These are phyloP conservation scores for Varanus salvator DNA, from an alignment of 2,113 vertebrate species.

Conservation along the genomic window DNA sequence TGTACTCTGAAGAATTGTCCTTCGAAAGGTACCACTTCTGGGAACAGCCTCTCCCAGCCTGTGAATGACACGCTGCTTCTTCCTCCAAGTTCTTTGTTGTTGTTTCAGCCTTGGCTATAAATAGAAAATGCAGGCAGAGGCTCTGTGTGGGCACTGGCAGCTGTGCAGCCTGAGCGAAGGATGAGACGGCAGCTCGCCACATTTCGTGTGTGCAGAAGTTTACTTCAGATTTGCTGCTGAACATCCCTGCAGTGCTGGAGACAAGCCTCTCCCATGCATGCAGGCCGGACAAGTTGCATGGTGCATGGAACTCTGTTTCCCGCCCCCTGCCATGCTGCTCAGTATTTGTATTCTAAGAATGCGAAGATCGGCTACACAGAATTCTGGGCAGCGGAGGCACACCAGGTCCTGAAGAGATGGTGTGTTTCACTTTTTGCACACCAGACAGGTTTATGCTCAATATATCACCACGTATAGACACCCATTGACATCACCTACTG, in stretches of 20 bases:
- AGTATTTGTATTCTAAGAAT: neutral
- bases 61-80: neutral
- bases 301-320: no score
- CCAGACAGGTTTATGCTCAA: neutral
- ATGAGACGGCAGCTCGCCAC: no score
- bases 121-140: neutral
- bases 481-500: no score
- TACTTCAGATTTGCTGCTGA: no score
- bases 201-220: no score
- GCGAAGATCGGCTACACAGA: neutral
- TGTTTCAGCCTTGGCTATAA: neutral
- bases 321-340: no score
- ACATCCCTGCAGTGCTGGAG: no score
- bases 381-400: neutral
- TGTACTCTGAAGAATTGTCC: conserved; percentile 57
- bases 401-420: neutral
- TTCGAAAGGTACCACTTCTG: neutral
- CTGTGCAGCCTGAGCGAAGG: no score
- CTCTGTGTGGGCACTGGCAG: no score
- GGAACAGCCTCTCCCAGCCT: neutral
- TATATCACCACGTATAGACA: no score
- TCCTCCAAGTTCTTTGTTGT: neutral
- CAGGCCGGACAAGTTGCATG: no score
- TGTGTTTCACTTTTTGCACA: neutral
- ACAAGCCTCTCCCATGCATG: no score